phyloP scores from a whole-genome alignment of 2,888 invertebrate genomes.

The Rapana venosa region DNA sequence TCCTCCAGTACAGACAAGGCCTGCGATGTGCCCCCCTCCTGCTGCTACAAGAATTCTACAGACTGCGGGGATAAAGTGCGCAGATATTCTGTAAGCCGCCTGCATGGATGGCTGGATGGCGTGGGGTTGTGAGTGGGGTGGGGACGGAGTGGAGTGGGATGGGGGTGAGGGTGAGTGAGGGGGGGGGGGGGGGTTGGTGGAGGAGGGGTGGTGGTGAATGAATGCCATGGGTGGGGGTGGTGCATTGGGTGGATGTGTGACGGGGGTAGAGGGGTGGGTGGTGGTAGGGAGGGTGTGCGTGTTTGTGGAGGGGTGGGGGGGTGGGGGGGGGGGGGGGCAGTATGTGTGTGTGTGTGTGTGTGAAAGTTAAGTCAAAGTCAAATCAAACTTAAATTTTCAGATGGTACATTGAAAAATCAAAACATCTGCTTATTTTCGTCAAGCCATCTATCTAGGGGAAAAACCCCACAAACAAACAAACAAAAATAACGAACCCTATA shows the following conservation, averaged over 20 bases:
- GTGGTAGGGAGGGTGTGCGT: background rate
- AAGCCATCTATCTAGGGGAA: too few species aligned
- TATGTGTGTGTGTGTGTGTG: slow-evolving; percentile 2
- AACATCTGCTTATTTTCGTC: too few species aligned
- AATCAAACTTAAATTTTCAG: too few species aligned
- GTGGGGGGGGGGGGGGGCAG: background rate
- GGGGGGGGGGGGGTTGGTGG: background rate
- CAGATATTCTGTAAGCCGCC: slow-evolving; percentile 24
- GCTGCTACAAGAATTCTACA: slow-evolving; percentile 48
- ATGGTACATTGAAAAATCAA: too few species aligned
- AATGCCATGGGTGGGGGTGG: too few species aligned
- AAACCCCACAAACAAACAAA: too few species aligned
- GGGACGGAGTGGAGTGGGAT: background rate
- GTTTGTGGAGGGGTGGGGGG: slow-evolving; percentile 1
- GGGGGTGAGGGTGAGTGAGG: background rate
- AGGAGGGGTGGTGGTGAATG: too few species aligned
- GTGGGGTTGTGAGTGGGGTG: background rate
- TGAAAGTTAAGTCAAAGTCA: too few species aligned
- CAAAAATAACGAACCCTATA: too few species aligned
- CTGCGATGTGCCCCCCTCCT: slow-evolving; percentile 63
- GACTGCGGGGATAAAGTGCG: slow-evolving; percentile 12
- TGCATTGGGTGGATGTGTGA: background rate
- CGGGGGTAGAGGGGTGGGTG: background rate
- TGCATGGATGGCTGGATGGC: background rate
- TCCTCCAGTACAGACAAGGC: slow-evolving; percentile 47